Evolutionary conservation across 1,140 invertebrate species (phyloP).

Genomic region (Radopholus similis): DNA sequence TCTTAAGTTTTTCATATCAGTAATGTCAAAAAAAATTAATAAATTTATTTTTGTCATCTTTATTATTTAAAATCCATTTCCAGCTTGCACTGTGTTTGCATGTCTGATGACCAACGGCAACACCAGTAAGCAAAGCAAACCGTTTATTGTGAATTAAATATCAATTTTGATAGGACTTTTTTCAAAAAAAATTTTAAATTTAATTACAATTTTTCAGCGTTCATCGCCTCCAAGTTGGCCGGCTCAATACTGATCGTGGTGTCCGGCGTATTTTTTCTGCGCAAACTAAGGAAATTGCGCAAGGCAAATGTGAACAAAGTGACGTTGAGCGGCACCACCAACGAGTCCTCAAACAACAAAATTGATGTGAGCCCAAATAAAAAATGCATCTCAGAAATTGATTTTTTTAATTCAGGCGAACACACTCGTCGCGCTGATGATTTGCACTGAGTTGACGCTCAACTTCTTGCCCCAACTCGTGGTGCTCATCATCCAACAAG

Average conservation of each 20-base stretch:
- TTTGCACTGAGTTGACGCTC: not conserved
- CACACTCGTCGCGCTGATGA: not conserved
- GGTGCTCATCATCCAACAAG: constrained; percentile 3
- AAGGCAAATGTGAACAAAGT: not conserved
- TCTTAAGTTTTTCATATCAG: no score
- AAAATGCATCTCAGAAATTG: not conserved
- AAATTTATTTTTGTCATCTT: no score
- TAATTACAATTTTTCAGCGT: not conserved
- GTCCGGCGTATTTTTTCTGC: not conserved
- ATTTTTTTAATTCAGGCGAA: not conserved
- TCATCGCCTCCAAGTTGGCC: not conserved
- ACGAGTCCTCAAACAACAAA: not conserved
- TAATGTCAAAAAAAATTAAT: no score
- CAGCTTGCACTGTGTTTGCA: no score
- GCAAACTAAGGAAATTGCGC: not conserved
- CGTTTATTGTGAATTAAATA: no score
- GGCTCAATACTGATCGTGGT: not conserved
- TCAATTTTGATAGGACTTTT: no score
- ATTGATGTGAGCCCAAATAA: not conserved
- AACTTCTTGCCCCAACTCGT: not conserved
- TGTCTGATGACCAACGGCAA: no score
- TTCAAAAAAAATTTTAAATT: no score
- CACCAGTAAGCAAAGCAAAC: no score
- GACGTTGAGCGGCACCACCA: not conserved
- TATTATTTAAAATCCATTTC: no score